A percentile compares a stretch with the other conserved stretches of the same genome.
phyloP scores from a whole-genome alignment of 1,140 invertebrate genomes.

The Oreohelix idahoensis region DNA sequence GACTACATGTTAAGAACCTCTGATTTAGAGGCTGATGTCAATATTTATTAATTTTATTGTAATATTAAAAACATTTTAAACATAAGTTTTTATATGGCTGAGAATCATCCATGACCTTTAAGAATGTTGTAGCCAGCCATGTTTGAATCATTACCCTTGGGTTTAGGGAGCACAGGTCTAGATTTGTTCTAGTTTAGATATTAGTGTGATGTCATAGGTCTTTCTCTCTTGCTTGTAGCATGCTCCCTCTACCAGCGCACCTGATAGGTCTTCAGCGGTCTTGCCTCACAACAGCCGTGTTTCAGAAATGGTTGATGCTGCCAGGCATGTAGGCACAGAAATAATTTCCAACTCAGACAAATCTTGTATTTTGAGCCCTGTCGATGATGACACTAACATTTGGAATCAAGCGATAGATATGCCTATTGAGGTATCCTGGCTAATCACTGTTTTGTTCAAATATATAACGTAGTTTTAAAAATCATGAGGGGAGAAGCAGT shows the following conservation, averaged over 20 bases:
- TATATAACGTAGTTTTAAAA: too few species aligned
- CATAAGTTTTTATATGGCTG: too few species aligned
- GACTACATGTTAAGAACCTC: too few species aligned
- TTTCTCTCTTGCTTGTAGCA: conserved; percentile 26
- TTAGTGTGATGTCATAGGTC: background rate
- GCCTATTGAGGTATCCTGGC: background rate
- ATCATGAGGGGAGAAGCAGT: too few species aligned
- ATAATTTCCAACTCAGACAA: background rate
- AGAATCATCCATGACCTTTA: too few species aligned
- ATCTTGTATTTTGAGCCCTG: background rate
- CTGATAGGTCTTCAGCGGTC: background rate
- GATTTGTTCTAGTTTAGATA: background rate
- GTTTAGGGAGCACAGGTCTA: background rate
- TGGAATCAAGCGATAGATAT: conserved; percentile 5
- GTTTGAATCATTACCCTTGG: too few species aligned
- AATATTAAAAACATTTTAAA: too few species aligned
- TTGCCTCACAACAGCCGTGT: background rate
- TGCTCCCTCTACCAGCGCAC: background rate
- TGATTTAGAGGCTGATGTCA: too few species aligned
- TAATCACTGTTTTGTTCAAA: background rate
- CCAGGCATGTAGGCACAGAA: background rate
- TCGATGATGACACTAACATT: background rate
- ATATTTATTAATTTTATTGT: too few species aligned
- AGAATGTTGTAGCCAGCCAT: too few species aligned
- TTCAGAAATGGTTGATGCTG: background rate